Conservation (phyloP, 2,888 invertebrate species). For the Lasioglossum leucozonium region DNA sequence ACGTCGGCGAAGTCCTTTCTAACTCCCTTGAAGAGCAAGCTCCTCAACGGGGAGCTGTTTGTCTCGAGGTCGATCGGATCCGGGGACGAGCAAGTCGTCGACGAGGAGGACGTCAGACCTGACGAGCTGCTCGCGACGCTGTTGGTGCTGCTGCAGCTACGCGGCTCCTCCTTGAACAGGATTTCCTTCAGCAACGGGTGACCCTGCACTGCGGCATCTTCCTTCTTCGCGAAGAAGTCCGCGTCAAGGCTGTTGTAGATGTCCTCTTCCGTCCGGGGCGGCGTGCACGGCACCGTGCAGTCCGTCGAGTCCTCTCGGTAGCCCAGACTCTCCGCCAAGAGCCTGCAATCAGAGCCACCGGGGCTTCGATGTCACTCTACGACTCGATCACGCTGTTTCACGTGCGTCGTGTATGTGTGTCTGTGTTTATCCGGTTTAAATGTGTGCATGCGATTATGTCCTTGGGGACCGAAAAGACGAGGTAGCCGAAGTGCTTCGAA, state of each 20-base stretch:
- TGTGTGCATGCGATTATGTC: not conserved
- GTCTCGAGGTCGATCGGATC: conserved; percentile 85
- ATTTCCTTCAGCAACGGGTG: conserved; percentile 82
- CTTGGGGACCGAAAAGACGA: not conserved
- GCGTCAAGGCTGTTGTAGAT: conserved; percentile 83
- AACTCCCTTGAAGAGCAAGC: conserved; percentile 77
- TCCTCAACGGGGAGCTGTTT: conserved; percentile 77
- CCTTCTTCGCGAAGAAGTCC: conserved; percentile 82
- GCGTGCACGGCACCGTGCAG: conserved; percentile 83
- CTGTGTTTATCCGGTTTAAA: not conserved
- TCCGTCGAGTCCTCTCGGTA: conserved; percentile 83
- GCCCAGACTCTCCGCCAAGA: conserved; percentile 82
- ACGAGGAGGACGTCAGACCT: conserved; percentile 62
- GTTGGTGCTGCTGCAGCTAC: conserved; percentile 59
- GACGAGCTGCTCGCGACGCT: conserved; percentile 52
- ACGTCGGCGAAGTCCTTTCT: conserved; percentile 51
- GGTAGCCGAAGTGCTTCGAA: not conserved
- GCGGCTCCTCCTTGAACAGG: conserved; percentile 81
- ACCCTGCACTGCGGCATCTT: conserved; percentile 65
- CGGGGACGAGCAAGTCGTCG: conserved; percentile 61
- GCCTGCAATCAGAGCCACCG: conserved; percentile 70
- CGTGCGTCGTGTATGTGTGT: not conserved
- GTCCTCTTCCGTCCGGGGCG: conserved; percentile 82
- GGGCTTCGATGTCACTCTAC: not conserved
- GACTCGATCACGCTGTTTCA: not conserved